Percentiles rank a stretch among this genome's conserved stretches.
Conservation (phyloP, 2,797 vertebrate genomes). For the Parambassis ranga region DNA sequence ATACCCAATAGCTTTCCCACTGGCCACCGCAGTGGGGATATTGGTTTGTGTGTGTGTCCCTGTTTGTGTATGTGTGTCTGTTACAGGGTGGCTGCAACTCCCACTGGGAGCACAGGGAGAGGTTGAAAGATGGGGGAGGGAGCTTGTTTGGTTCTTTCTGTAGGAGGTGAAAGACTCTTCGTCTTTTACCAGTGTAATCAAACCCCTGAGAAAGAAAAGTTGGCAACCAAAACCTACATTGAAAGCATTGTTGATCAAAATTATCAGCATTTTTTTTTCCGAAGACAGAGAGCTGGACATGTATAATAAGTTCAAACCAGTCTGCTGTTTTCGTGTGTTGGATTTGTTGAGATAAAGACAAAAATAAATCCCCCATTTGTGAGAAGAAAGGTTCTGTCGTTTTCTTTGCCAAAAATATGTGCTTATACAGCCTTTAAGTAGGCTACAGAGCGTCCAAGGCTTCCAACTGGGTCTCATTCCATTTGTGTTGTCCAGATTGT, state of each 20-base stretch:
- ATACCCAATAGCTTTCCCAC: constrained; percentile 69
- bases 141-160: constrained; percentile 51
- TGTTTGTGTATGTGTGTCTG: constrained; percentile 34
- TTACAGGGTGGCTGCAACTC: constrained; percentile 53
- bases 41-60: constrained; percentile 36
- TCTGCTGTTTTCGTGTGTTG: neutral
- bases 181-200: constrained; percentile 73
- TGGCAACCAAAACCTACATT: constrained; percentile 21
- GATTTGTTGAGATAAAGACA: constrained; percentile 36
- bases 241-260: constrained; percentile 33
- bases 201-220: constrained; percentile 75
- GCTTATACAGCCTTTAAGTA: constrained; percentile 53
- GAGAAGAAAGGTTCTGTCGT: constrained; percentile 37
- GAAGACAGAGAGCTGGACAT: neutral
- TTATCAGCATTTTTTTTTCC: constrained; percentile 8
- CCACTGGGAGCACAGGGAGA: constrained; percentile 62
- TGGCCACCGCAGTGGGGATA: constrained; percentile 63
- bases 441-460: constrained; percentile 29
- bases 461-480: constrained; percentile 28
- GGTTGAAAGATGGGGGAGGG: constrained; percentile 51
- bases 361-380: constrained; percentile 49
- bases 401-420: constrained; percentile 50
- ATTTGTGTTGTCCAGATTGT: constrained; percentile 28
- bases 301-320: neutral
- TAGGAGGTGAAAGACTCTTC: constrained; percentile 51